Percentiles rank a stretch among this genome's conserved stretches.
phyloP scores from a whole-genome alignment of 1,140 invertebrate species.

The Drosophila tsacasi region DNA sequence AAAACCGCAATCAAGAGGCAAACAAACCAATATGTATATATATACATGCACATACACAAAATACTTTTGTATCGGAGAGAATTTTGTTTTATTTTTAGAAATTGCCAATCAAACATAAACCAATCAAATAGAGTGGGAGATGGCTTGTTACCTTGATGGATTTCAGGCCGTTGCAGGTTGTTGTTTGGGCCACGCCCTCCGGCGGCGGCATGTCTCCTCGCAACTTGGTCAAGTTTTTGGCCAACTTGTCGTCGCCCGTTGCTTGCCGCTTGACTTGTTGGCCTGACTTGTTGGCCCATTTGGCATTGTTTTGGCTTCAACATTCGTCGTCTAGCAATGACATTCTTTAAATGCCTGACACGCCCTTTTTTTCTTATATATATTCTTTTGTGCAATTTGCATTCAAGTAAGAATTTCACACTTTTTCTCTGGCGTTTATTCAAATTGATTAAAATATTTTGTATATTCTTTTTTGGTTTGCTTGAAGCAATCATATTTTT shows the following conservation, averaged over 20 bases:
- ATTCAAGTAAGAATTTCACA: conserved; percentile 34
- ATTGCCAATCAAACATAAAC: conserved; percentile 67
- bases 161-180: conserved; percentile 27
- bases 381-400: conserved; percentile 9
- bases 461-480: conserved; percentile 7
- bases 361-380: conserved; percentile 2
- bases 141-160: conserved; percentile 37
- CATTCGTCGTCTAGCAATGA: conserved; percentile 39
- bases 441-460: conserved; percentile 23
- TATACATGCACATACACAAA: conserved; percentile 13
- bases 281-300: conserved; percentile 50
- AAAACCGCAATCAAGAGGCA: conserved; percentile 76
- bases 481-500: conserved; percentile 13
- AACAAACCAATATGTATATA: conserved; percentile 57
- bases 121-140: conserved; percentile 40
- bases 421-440: conserved; percentile 7
- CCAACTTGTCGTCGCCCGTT: conserved; percentile 33
- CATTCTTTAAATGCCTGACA: conserved; percentile 44
- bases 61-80: conserved; percentile 39
- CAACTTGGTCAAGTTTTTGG: conserved; percentile 68
- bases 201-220: neutral
- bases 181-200: conserved; percentile 20
- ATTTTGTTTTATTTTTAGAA: conserved; percentile 73
- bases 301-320: conserved; percentile 64
- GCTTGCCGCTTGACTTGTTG: conserved; percentile 48